Evolutionary conservation across 2,888 invertebrate species (phyloP).

Genomic region (Lapara coniferarum): DNA sequence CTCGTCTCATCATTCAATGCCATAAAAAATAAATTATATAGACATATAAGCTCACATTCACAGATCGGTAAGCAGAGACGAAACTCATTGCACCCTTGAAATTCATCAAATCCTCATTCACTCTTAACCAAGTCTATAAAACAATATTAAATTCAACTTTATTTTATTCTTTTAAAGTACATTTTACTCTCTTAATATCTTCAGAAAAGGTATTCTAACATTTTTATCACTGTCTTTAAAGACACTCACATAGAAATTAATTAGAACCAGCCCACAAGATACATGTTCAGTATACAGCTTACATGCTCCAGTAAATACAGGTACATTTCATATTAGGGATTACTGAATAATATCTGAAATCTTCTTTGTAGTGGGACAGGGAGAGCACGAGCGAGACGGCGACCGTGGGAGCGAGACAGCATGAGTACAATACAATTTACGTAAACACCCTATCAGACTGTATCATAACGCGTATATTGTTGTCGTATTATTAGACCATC

Average conservation of each 20-base stretch:
- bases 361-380: slow-evolving; percentile 27
- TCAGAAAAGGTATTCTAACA: too few species aligned
- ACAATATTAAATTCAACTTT: too few species aligned
- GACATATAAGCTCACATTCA: too few species aligned
- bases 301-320: slow-evolving; percentile 32
- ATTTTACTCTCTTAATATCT: too few species aligned
- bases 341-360: slow-evolving; percentile 36
- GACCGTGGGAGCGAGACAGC: neutral
- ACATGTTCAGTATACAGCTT: slow-evolving; percentile 32
- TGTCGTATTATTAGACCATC: neutral
- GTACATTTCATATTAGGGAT: slow-evolving; percentile 33
- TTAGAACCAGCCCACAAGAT: neutral
- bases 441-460: neutral
- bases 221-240: too few species aligned
- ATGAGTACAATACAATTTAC: neutral
- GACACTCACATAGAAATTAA: neutral
- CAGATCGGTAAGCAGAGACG: too few species aligned
- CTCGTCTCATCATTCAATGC: too few species aligned
- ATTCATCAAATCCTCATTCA: too few species aligned
- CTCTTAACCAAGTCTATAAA: too few species aligned
- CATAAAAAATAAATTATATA: too few species aligned
- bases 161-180: too few species aligned
- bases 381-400: neutral
- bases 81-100: too few species aligned
- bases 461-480: neutral